Base-by-base conservation (phyloP, 2,113 vertebrate genomes). In the Polyodon spathula region DNA sequence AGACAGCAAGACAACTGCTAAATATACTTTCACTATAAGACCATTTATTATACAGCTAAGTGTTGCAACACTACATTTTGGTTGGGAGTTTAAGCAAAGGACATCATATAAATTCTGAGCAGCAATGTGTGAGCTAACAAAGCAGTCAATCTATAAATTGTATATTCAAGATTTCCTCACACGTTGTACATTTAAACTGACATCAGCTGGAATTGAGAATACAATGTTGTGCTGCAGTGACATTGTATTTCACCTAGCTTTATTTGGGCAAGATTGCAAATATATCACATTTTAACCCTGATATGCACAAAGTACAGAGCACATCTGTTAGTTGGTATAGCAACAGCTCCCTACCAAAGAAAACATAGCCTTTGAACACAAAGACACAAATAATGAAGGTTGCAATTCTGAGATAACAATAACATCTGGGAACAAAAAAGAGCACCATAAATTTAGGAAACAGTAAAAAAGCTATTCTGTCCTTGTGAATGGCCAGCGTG, bases 261-360 rank as follows among this genome's bases (percentile, higher is more conserved):
- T 62, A 59, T 66, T 54, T 43, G 65, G 65, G 7, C 40, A 62
- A 27, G 11, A 14, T 9, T n/a, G 48, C 54, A 43, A 53, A 66
- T 38, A 58, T 5, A 5, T 12, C 41, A 58, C 65, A 40, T 37
- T 4, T 1, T 17, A 8, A 54, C 40, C 60, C 15, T 48, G 8
- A 9, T 56, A 46, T 40, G n/a, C 54, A 17, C 41, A 27, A 40
- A 41, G 16, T 11, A 6, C 42, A 40, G 42, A 6, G 14, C 37
- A 59, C 51, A 40, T 64, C 15, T 50, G 14, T 42, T 17, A 8
- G 62, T 63, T 27, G 62, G 37, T 56, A 58, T 63, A 50, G 62
- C 55, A 58, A 63, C 62, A 37, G 14, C 46, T 48, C 37, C 6
- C 42, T 15, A 48, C 37, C 6, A 50, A n/a, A 12, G 48, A 12